Conservation (phyloP, 2,113 vertebrate species). For the Tetrao urogallus region DNA sequence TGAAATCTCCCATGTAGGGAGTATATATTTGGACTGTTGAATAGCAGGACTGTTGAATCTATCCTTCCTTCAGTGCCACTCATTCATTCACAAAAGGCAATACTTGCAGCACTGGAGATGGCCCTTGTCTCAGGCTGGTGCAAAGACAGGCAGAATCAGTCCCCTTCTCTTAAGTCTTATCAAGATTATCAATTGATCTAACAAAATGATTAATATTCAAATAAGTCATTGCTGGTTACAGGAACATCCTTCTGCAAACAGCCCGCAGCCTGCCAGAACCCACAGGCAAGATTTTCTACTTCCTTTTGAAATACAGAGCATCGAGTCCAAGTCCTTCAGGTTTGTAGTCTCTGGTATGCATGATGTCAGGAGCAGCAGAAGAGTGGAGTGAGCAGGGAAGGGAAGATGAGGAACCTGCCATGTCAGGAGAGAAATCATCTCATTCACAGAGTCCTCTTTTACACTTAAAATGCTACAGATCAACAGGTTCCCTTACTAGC, state of each 20-base stretch:
- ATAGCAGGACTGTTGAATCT: not conserved
- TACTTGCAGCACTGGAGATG: not conserved
- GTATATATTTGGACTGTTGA: not conserved
- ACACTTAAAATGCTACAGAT: not conserved
- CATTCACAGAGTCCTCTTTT: not conserved
- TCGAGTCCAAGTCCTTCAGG: no score
- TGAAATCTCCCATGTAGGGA: not conserved
- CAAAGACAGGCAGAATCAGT: not conserved
- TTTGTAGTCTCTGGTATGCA: not conserved
- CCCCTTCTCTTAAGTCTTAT: not conserved
- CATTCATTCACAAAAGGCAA: not conserved
- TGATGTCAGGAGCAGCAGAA: not conserved
- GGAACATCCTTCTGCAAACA: not conserved
- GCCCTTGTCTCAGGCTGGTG: not conserved
- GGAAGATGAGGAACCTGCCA: not conserved
- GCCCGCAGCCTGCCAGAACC: not conserved
- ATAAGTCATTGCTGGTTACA: not conserved
- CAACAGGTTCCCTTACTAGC: conserved; percentile 10
- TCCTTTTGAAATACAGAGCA: not conserved
- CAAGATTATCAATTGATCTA: not conserved
- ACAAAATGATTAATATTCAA: not conserved
- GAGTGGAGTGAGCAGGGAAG: not conserved
- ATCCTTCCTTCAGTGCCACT: accelerated
- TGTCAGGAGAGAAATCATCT: not conserved
- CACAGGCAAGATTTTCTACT: not conserved